These are phyloP conservation scores for Drosophila sp. DNA, from an alignment of 1,140 invertebrate species.

Conservation along the genomic window DNA sequence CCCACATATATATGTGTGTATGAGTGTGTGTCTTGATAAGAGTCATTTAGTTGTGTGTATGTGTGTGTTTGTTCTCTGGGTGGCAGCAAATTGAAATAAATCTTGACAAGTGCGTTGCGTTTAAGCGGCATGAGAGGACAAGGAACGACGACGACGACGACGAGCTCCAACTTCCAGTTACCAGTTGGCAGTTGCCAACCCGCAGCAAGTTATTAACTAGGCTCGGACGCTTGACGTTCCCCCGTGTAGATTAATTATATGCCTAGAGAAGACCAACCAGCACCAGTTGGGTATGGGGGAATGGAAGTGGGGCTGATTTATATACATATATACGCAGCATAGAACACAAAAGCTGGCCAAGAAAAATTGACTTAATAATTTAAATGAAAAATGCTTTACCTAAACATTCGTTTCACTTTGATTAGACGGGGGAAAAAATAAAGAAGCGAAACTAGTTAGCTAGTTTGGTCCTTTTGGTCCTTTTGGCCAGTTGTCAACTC, in stretches of 20 bases:
- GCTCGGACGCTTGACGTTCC: slow-evolving; percentile 33
- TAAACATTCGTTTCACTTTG: slow-evolving; percentile 6
- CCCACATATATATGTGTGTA: not conserved
- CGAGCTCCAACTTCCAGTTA: not conserved
- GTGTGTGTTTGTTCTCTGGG: slow-evolving; percentile 32
- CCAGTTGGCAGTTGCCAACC: not conserved
- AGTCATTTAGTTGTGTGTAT: slow-evolving; percentile 43
- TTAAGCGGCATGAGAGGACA: slow-evolving; percentile 31
- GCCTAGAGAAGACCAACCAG: slow-evolving; percentile 3
- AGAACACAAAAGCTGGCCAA: slow-evolving; percentile 7
- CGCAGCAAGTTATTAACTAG: slow-evolving; percentile 54
- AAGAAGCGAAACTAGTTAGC: not conserved
- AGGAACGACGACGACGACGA: slow-evolving; percentile 24
- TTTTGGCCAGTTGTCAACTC: slow-evolving; percentile 6
- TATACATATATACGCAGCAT: slow-evolving; percentile 24
- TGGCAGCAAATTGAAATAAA: slow-evolving; percentile 65
- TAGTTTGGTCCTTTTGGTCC: not conserved
- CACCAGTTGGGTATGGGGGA: slow-evolving; percentile 8
- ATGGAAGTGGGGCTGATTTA: slow-evolving; percentile 24
- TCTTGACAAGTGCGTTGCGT: slow-evolving; percentile 59
- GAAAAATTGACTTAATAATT: slow-evolving; percentile 57
- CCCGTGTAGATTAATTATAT: slow-evolving; percentile 56
- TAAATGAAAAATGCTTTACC: slow-evolving; percentile 42
- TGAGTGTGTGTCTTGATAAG: slow-evolving; percentile 49
- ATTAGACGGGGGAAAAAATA: not conserved